These are phyloP conservation scores for Schizopygopsis pylzovi DNA, from an alignment of 2,797 vertebrate genomes.

Conservation along the genomic window DNA sequence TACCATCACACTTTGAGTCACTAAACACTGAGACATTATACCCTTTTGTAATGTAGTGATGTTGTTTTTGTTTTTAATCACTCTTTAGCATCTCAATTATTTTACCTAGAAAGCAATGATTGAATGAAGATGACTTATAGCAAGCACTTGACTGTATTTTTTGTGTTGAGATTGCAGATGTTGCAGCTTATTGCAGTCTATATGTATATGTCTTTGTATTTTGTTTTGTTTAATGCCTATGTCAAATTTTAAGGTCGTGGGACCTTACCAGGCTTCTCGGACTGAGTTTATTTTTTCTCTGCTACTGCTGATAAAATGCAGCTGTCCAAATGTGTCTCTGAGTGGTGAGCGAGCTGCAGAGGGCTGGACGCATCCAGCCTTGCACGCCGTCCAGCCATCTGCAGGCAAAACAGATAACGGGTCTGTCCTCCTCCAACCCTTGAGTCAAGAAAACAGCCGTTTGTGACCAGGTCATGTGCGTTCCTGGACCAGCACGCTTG, in stretches of 20 bases:
- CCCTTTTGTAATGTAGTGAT: neutral
- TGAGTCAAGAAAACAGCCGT: slow-evolving; percentile 34
- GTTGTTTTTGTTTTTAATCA: neutral
- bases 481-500: slow-evolving; percentile 5
- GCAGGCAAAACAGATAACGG: slow-evolving; percentile 39
- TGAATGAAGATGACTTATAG: neutral
- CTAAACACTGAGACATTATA: neutral
- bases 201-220: neutral
- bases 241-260: slow-evolving; percentile 61
- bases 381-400: slow-evolving; percentile 21
- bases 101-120: neutral
- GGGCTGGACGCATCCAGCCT: neutral
- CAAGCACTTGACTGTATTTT: slow-evolving; percentile 3
- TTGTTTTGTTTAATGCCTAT: slow-evolving; percentile 24
- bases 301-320: slow-evolving; percentile 77
- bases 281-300: slow-evolving; percentile 72
- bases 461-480: slow-evolving; percentile 26
- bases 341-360: slow-evolving; percentile 4
- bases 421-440: slow-evolving; percentile 12
- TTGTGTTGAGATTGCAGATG: neutral
- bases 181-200: neutral
- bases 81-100: neutral
- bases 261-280: slow-evolving; percentile 68
- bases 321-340: slow-evolving; percentile 72
- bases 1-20: neutral